Evolutionary conservation across 2,888 invertebrate species (phyloP), one percentile per base, ranked within the genome.

Genomic region (Scaeva pyrastri): DNA sequence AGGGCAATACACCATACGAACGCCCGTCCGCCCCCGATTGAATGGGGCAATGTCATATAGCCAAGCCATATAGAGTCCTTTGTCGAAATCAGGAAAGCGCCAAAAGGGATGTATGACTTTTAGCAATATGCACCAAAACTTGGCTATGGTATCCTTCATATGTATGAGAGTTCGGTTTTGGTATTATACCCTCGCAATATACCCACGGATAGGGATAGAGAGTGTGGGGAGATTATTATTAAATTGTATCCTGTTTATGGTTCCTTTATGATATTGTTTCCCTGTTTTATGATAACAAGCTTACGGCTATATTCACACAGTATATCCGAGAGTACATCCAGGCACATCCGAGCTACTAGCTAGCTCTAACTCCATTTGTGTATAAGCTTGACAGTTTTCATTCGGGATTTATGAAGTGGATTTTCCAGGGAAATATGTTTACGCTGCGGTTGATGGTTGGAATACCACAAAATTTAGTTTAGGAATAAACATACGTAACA

Each of bases 231-330:
- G 71, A 74, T 31, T 86, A 86, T 86, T 86, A 86, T 86, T 86
- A 86, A 86, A 86, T 82, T 86, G 81, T 81, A 86, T 86, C 86
- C 85, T 81, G 77, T 86, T 86, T 86, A 86, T 77, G 80, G 85
- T 77, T 81, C 81, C 85, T 86, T 81, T 86, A 86, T 86, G 85
- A 86, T 86, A 86, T 86, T 82, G 82, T 78, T 86, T 82, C 74
- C 86, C 74, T 81, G 81, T 79, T 86, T 78, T 82, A 82, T 77
- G 82, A 86, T 86, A 86, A 86, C 86, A 77, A 66, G 86, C 82
- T 86, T 86, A 74, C 71, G 86, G 86, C 82, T 82, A 73, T 85
- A 72, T 76, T 70, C 60, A 8, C 31, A 31, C 31, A 31, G 8
- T n/a, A n/a, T n/a, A n/a, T n/a, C 6, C 31, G 8, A 5, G 5